phyloP scores from a whole-genome alignment of 2,113 vertebrate species.

The Callionymus lyra region DNA sequence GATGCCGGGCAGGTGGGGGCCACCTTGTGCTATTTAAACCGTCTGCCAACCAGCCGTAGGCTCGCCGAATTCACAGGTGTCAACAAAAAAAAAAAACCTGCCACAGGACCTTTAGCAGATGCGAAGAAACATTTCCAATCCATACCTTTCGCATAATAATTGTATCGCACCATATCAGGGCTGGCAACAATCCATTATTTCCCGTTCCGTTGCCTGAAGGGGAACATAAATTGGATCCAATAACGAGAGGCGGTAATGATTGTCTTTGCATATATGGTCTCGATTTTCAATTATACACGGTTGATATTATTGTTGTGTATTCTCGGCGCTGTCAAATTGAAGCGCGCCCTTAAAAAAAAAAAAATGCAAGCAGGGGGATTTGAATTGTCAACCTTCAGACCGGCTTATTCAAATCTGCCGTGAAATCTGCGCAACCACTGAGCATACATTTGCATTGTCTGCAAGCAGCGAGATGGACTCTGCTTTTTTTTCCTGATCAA shows the following conservation, averaged over 20 bases:
- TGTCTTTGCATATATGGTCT: constrained; percentile 45
- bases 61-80: constrained; percentile 57
- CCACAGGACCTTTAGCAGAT: constrained; percentile 44
- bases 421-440: constrained; percentile 3
- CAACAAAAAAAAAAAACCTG: constrained; percentile 41
- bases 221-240: constrained; percentile 44
- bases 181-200: constrained; percentile 33
- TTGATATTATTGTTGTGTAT: constrained; percentile 34
- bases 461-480: not conserved
- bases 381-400: too few relatives aligned
- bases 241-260: constrained; percentile 49
- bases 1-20: constrained; percentile 64
- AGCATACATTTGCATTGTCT: constrained; percentile 3
- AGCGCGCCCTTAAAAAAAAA: constrained; percentile 17
- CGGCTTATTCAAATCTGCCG: too few relatives aligned
- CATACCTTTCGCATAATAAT: constrained; percentile 28
- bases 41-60: constrained; percentile 48
- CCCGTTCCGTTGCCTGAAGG: constrained; percentile 19
- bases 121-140: constrained; percentile 45
- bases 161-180: constrained; percentile 9
- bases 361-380: constrained; percentile 18
- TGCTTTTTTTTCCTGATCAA: constrained; percentile 1
- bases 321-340: constrained; percentile 31
- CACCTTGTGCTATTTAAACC: constrained; percentile 62
- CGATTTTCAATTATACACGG: constrained; percentile 49